Base-by-base conservation (phyloP, 2,113 vertebrate genomes). In the Columba livia region DNA sequence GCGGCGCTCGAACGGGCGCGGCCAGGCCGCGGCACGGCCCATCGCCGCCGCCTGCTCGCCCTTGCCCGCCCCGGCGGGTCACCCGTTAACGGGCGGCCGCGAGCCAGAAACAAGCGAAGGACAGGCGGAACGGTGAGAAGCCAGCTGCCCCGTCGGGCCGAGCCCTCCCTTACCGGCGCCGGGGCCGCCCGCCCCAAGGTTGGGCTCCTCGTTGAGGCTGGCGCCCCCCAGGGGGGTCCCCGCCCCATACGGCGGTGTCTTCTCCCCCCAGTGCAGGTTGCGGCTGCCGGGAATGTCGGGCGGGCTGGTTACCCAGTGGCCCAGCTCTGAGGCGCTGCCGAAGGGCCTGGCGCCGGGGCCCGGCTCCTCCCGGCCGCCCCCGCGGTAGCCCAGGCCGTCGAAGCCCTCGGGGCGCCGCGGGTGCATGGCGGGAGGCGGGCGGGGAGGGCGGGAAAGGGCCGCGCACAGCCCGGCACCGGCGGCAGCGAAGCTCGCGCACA, bases 201-300 rank as follows among this genome's bases (percentile, higher is more conserved):
- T 88, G 36, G 94, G 69, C 67, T 97, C 98, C 62, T 98, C 98
- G 50, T 97, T 88, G 31, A 98, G 92, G 6, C 97, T 97, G 6
- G 94, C 66, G 60, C 95, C 97, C 24, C 94, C 96, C 56, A 86
- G 29, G 7, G 97, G 97, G 19, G 97, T 96, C 17, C 97, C 96
- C n/a, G 97, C 97, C 21, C 98, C 98, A 32, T 94, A 98, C 14
- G 98, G 97, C 7, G 99, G 99, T 32, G 98, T 99, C 91, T 98
- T 98, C 77, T 99, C 99, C 8, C 97, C 98, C 96, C 98, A 98
- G 95, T 99, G 98, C 95, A 99, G 97, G 96, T 99, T 99, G 84
- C 99, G 98, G 98, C 99, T 99, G 26, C 99, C 99, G 11, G 99
- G 99, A 81, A 99, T 99, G 95, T 99, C 99, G 2, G 99, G 99